These are phyloP conservation scores for Tetramorium simillimum DNA, from an alignment of 1,140 invertebrate genomes.

Conservation along the genomic window DNA sequence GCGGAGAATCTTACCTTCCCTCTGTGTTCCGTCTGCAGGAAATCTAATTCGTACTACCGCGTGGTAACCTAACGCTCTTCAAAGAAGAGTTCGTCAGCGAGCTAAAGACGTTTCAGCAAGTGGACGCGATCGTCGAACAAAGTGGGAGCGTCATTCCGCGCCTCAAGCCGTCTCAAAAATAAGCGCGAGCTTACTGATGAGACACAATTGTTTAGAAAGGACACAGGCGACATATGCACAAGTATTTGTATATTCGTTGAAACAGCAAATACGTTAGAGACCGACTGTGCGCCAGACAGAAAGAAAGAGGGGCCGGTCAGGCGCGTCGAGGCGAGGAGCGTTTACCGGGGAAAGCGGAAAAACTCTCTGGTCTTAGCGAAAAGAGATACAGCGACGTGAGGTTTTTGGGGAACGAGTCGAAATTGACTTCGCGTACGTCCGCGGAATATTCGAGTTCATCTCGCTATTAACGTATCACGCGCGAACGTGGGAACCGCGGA, in stretches of 20 bases:
- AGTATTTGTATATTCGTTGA: background rate
- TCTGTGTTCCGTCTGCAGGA: constrained; percentile 39
- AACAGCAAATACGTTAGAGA: background rate
- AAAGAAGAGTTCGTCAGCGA: constrained; percentile 53
- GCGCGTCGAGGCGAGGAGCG: background rate
- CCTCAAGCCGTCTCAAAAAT: background rate
- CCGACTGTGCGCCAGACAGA: background rate
- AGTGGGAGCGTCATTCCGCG: background rate
- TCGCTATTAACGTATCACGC: constrained; percentile 50
- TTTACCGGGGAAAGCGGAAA: background rate
- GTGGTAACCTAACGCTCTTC: constrained; percentile 41
- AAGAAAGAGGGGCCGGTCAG: background rate
- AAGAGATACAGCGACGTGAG: constrained; percentile 23
- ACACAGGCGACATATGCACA: background rate
- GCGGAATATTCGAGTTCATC: constrained; percentile 47
- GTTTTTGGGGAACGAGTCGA: constrained; percentile 1
- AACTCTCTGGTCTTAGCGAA: background rate
- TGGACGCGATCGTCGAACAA: constrained; percentile 35
- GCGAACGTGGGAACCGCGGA: constrained; percentile 40
- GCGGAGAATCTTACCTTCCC: constrained; percentile 17
- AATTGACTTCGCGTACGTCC: constrained; percentile 40
- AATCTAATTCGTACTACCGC: constrained; percentile 52
- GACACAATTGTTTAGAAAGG: background rate
- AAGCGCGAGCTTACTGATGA: background rate
- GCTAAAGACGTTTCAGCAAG: constrained; percentile 40